Conservation (phyloP, 2,797 vertebrate species). For the Psittacula echo region DNA sequence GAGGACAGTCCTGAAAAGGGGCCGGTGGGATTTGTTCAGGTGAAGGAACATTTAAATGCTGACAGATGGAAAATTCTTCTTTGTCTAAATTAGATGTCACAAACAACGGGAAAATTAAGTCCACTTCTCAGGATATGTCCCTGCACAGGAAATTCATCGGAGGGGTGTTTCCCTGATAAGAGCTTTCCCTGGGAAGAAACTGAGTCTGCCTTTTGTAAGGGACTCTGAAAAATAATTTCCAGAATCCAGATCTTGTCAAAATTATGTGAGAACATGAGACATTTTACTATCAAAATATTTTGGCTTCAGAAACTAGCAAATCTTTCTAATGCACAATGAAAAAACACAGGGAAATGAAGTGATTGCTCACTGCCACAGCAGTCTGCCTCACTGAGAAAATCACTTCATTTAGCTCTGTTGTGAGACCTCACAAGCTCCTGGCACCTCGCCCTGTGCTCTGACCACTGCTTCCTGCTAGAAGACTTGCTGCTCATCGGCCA, state of each 20-base stretch:
- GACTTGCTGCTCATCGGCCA: rapidly evolving
- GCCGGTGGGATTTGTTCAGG: neutral
- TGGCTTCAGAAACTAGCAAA: constrained; percentile 32
- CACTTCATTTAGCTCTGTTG: neutral
- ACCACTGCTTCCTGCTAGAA: neutral
- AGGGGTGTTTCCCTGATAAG: constrained; percentile 52
- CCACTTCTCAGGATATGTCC: constrained; percentile 37
- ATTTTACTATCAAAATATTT: constrained; percentile 57
- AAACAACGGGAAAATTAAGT: constrained; percentile 26
- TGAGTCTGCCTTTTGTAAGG: constrained; percentile 38
- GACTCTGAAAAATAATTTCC: constrained; percentile 18
- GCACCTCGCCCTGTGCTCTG: neutral
- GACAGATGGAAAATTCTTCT: neutral
- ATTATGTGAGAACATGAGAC: constrained; percentile 40
- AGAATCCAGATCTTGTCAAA: constrained; percentile 49
- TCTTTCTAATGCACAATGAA: neutral
- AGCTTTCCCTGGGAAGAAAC: constrained; percentile 53
- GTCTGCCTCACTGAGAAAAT: neutral
- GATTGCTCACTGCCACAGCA: neutral
- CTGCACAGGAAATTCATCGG: constrained; percentile 22
- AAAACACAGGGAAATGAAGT: neutral
- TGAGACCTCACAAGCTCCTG: constrained; percentile 40
- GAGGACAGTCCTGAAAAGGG: neutral
- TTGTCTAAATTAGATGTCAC: neutral
- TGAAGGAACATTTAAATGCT: neutral